phyloP scores from a whole-genome alignment of 2,113 vertebrate species.

The Myiagra hebetior region DNA sequence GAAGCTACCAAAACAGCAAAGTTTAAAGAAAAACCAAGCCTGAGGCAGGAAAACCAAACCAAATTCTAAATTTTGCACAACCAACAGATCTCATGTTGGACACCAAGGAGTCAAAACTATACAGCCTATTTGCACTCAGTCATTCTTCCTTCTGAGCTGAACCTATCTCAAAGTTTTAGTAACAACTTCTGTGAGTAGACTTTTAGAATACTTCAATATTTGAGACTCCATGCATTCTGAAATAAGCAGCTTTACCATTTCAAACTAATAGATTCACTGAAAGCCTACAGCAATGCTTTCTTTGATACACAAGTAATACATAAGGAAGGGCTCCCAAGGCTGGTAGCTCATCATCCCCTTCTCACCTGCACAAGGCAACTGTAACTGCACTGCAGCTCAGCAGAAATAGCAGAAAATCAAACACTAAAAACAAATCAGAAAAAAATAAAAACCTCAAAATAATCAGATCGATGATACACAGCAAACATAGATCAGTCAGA shows the following conservation, averaged over 20 bases:
- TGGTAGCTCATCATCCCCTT: background rate
- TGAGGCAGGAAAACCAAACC: background rate
- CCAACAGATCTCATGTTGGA: background rate
- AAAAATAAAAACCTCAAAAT: background rate
- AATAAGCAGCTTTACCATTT: background rate
- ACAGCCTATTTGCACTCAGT: background rate
- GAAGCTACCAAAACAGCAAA: background rate
- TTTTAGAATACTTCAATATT: background rate
- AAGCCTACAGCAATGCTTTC: background rate
- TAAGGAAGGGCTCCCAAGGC: background rate
- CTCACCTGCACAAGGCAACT: background rate
- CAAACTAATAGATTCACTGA: background rate
- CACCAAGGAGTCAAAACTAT: background rate
- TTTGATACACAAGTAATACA: background rate
- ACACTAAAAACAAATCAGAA: background rate
- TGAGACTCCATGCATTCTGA: background rate
- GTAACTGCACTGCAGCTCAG: background rate
- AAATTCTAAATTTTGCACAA: background rate
- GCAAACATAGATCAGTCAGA: background rate
- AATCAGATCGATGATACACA: background rate
- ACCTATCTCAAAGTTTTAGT: background rate
- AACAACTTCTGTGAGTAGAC: background rate
- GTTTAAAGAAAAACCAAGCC: background rate
- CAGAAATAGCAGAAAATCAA: background rate
- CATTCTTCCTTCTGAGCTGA: background rate